Evolutionary conservation across 2,888 invertebrate species (phyloP).

Genomic region (Camptogramma bilineatum): DNA sequence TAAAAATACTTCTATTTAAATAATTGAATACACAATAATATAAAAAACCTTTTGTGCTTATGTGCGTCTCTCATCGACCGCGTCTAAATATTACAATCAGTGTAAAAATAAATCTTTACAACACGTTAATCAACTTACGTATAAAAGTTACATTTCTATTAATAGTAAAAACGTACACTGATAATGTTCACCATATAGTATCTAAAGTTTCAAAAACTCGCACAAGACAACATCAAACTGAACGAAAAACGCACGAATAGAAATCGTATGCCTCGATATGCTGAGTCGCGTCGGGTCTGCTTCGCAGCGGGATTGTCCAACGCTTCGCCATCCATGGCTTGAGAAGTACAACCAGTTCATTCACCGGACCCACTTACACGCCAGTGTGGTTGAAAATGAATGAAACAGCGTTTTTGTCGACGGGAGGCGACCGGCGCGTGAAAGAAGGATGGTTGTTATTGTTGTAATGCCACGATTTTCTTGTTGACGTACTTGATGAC

Average conservation of each 20-base stretch:
- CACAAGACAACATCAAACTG: conserved; percentile 77
- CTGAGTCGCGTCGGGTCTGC: conserved; percentile 55
- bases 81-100: conserved; percentile 64
- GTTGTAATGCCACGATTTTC: conserved; percentile 94
- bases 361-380: conserved; percentile 75
- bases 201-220: conserved; percentile 48
- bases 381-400: conserved; percentile 91
- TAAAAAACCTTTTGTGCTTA: conserved; percentile 61
- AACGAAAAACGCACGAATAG: conserved; percentile 65
- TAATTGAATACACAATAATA: conserved; percentile 27
- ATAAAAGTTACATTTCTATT: conserved; percentile 66
- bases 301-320: conserved; percentile 44
- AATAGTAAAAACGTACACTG: conserved; percentile 51
- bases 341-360: conserved; percentile 53
- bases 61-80: conserved; percentile 60
- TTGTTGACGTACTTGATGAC: conserved; percentile 93
- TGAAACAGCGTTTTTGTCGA: conserved; percentile 80
- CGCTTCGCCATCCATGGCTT: conserved; percentile 56
- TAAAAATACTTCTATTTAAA: conserved; percentile 30
- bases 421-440: conserved; percentile 83
- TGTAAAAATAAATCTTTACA: conserved; percentile 76
- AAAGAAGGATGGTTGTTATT: conserved; percentile 87
- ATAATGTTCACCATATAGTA: conserved; percentile 50
- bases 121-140: conserved; percentile 70
- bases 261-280: conserved; percentile 72